Evolutionary conservation across 2,888 invertebrate genomes (phyloP).

Genomic region (Camponotus fellah): DNA sequence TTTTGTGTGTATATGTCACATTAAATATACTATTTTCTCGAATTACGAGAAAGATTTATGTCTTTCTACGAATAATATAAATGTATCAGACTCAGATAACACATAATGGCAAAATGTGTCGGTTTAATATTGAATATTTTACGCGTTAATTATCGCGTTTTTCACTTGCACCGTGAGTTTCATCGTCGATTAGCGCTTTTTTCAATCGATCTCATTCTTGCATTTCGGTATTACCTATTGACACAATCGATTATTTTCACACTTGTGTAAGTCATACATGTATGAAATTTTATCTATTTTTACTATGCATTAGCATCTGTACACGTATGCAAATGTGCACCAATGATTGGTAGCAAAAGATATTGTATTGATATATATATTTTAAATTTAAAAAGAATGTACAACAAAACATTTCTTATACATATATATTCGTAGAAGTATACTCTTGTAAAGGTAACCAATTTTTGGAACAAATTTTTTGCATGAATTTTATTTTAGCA

Average conservation of each 20-base stretch:
- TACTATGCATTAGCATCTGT: slow-evolving; percentile 46
- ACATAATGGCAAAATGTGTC: slow-evolving; percentile 68
- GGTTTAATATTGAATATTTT: slow-evolving; percentile 47
- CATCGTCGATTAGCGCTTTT: slow-evolving; percentile 29
- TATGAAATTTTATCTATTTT: slow-evolving; percentile 44
- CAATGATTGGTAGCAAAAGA: slow-evolving; percentile 28
- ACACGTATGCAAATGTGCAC: slow-evolving; percentile 50
- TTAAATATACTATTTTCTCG: slow-evolving; percentile 37
- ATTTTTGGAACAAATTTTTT: slow-evolving; percentile 56
- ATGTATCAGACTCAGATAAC: slow-evolving; percentile 71
- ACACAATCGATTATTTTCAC: slow-evolving; percentile 37
- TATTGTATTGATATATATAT: slow-evolving; percentile 20
- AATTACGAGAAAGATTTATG: background rate
- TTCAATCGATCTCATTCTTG: slow-evolving; percentile 28
- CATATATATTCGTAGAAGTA: slow-evolving; percentile 7
- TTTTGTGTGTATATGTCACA: background rate
- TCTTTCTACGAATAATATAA: slow-evolving; percentile 23
- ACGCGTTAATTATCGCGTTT: slow-evolving; percentile 27
- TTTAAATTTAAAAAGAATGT: slow-evolving; percentile 35
- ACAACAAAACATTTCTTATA: slow-evolving; percentile 20
- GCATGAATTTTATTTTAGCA: slow-evolving; percentile 69
- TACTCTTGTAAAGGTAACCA: slow-evolving; percentile 29
- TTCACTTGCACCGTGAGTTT: slow-evolving; percentile 22
- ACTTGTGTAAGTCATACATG: slow-evolving; percentile 29
- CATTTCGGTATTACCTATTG: slow-evolving; percentile 44